A percentile compares a stretch with the other conserved stretches of the same genome.
Conservation (phyloP, 2,888 invertebrate genomes). For the Pseudoips prasinana region DNA sequence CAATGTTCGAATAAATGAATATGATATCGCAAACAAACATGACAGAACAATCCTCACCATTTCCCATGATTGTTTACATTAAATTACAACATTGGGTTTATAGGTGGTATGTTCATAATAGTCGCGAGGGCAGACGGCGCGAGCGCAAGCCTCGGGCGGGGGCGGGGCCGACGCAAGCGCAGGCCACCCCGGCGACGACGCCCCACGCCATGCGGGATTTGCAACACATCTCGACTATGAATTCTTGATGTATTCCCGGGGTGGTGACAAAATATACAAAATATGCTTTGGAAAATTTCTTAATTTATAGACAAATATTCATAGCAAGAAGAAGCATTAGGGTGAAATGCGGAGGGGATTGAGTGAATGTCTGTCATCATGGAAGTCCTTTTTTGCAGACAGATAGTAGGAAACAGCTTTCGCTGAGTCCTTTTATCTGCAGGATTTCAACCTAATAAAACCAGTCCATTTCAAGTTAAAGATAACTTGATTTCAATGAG, state of each 20-base stretch:
- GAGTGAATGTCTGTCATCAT: too few species aligned
- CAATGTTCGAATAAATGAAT: slow-evolving; percentile 32
- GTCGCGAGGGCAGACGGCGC: slow-evolving; percentile 38
- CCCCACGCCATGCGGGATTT: slow-evolving; percentile 49
- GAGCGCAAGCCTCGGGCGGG: slow-evolving; percentile 53
- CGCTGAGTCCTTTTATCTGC: too few species aligned
- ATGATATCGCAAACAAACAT: slow-evolving; percentile 38
- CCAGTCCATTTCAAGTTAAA: too few species aligned
- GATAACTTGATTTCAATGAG: too few species aligned
- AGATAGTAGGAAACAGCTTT: too few species aligned
- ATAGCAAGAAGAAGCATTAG: too few species aligned
- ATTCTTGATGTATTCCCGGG: not conserved
- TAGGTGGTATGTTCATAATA: slow-evolving; percentile 44
- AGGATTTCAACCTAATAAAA: too few species aligned
- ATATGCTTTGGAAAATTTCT: too few species aligned
- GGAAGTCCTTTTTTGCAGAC: too few species aligned
- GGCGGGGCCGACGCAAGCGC: slow-evolving; percentile 67
- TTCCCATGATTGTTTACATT: slow-evolving; percentile 73
- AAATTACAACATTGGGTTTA: slow-evolving; percentile 66
- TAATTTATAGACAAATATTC: too few species aligned
- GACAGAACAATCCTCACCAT: slow-evolving; percentile 62
- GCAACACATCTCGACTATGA: slow-evolving; percentile 29
- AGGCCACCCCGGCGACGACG: slow-evolving; percentile 73
- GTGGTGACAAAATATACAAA: too few species aligned
- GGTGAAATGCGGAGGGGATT: too few species aligned